These are phyloP conservation scores for Drosophila bunnanda DNA, from an alignment of 2,888 invertebrate genomes.

Conservation along the genomic window DNA sequence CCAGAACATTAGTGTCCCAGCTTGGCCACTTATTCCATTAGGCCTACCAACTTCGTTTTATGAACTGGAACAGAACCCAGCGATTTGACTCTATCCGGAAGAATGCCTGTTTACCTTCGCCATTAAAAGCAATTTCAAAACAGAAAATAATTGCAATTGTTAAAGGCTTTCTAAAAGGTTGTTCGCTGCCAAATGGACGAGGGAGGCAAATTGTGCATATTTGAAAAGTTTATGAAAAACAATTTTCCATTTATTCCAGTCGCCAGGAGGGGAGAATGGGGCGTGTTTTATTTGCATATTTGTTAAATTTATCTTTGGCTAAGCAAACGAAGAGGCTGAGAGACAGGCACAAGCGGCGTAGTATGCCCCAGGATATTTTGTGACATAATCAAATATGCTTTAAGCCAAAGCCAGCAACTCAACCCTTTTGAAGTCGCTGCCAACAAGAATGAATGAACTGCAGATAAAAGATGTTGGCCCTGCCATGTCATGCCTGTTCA, in stretches of 20 bases:
- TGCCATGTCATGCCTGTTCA: conserved; percentile 46
- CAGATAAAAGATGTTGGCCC: conserved; percentile 61
- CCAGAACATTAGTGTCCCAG: neutral
- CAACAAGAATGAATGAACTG: conserved; percentile 56
- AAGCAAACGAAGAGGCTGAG: conserved; percentile 48
- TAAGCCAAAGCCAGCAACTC: conserved; percentile 64
- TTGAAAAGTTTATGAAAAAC: conserved; percentile 50
- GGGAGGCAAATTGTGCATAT: conserved; percentile 43
- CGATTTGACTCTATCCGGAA: neutral
- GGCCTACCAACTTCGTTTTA: conserved; percentile 4
- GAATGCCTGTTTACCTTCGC: conserved; percentile 53
- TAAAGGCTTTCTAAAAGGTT: conserved; percentile 28
- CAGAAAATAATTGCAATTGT: conserved; percentile 16
- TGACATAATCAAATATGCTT: conserved; percentile 80
- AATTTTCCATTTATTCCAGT: conserved; percentile 49
- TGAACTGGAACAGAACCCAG: conserved; percentile 1
- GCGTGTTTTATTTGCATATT: conserved; percentile 72
- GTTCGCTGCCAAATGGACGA: conserved; percentile 9
- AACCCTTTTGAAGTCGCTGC: conserved; percentile 69
- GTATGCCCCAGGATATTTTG: conserved; percentile 61
- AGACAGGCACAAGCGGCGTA: conserved; percentile 1
- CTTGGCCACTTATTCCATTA: neutral
- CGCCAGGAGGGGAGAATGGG: neutral
- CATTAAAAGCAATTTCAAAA: conserved; percentile 54
- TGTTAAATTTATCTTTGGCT: conserved; percentile 74